Percentiles rank a stretch among this genome's conserved stretches.
Evolutionary conservation across 1,140 invertebrate species (phyloP).

Genomic region (Drosophila orena): DNA sequence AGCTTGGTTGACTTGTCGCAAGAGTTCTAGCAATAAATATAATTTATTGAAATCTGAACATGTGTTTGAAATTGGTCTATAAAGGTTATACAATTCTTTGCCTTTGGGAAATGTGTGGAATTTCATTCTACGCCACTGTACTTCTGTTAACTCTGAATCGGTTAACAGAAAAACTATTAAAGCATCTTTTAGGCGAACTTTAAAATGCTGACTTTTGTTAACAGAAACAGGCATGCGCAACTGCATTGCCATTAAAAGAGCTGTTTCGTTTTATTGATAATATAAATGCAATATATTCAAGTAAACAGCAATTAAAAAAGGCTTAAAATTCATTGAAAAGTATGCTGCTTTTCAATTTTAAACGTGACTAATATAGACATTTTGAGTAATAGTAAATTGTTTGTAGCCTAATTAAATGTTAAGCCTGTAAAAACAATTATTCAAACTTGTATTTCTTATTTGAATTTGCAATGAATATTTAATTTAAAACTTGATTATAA

Average conservation of each 20-base stretch:
- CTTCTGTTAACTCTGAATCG: background rate
- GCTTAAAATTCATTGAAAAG: background rate
- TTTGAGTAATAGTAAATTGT: background rate
- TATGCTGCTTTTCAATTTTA: background rate
- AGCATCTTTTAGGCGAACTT: conserved; percentile 48
- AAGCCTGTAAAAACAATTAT: no score
- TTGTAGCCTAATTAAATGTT: no score
- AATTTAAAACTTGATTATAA: no score
- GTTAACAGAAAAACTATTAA: background rate
- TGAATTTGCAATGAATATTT: background rate
- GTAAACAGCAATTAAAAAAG: background rate
- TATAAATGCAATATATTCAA: background rate
- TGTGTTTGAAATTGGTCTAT: background rate
- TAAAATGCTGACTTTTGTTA: background rate
- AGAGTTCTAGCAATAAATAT: conserved; percentile 67
- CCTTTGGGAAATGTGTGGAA: no score
- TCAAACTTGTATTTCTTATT: background rate
- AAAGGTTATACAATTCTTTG: no score
- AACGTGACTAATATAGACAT: no score
- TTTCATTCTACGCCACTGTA: background rate
- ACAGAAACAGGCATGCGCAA: background rate
- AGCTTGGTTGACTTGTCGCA: conserved; percentile 33
- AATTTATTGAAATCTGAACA: conserved; percentile 49
- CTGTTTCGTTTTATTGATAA: background rate
- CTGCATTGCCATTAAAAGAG: background rate